Evolutionary conservation across 2,113 vertebrate genomes (phyloP).

Genomic region (Tragelaphus buxtoni): DNA sequence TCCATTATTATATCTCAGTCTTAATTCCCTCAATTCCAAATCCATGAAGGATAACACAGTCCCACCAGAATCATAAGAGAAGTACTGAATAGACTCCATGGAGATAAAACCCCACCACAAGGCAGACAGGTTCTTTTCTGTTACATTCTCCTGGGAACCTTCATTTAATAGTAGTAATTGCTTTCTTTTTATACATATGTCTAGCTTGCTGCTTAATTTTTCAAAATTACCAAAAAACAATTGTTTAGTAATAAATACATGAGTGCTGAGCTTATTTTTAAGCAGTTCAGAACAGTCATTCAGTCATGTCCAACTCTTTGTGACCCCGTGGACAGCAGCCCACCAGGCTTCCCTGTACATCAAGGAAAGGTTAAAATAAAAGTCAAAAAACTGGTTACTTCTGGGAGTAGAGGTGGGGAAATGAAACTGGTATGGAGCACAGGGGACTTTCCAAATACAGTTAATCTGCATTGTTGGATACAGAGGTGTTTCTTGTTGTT

Average conservation of each 20-base stretch:
- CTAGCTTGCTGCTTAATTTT: background rate
- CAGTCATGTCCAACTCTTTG: background rate
- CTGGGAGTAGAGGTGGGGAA: background rate
- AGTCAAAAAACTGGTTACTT: background rate
- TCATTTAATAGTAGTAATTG: background rate
- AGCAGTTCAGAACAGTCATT: background rate
- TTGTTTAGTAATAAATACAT: background rate
- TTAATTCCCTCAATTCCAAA: background rate
- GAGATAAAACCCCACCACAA: background rate
- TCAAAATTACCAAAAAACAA: background rate
- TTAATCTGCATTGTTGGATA: background rate
- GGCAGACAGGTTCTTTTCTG: background rate
- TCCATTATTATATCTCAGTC: background rate
- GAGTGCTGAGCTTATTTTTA: background rate
- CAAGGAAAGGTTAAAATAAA: background rate
- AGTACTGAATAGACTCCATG: background rate
- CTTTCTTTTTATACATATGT: background rate
- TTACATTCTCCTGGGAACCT: background rate
- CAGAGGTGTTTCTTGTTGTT: background rate
- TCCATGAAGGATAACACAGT: background rate
- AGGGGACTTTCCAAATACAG: background rate
- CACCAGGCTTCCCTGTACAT: background rate
- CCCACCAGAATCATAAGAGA: background rate
- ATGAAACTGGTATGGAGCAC: background rate
- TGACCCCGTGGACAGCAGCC: background rate